Evolutionary conservation across 2,113 vertebrate species (phyloP).

Genomic region (Clarias macrocephalus): DNA sequence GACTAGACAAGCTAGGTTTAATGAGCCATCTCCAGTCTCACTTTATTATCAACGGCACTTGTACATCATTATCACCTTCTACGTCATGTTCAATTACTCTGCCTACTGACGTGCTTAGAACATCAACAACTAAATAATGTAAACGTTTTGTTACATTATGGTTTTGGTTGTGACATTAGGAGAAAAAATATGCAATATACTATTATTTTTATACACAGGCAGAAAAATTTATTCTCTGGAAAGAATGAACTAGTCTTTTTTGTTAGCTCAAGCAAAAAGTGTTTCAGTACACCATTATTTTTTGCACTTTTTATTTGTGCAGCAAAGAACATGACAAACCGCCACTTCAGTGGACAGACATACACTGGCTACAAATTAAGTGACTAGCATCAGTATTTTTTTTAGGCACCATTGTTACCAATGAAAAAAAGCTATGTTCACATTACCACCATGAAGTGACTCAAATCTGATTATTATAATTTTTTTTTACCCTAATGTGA

Average conservation of each 20-base stretch:
- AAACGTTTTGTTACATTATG: background rate
- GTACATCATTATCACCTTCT: constrained; percentile 33
- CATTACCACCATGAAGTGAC: too few species aligned
- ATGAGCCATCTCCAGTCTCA: constrained; percentile 22
- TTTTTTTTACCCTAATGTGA: too few species aligned
- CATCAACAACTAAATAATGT: background rate
- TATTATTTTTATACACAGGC: background rate
- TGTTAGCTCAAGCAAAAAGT: background rate
- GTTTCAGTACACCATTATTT: background rate
- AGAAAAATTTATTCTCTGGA: background rate
- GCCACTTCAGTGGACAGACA: background rate
- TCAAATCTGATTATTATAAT: too few species aligned
- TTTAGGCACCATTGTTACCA: background rate
- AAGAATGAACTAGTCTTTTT: background rate
- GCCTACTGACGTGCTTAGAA: constrained; percentile 12
- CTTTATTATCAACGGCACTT: constrained; percentile 17
- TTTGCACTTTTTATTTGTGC: background rate
- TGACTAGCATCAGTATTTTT: background rate
- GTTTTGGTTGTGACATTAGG: background rate
- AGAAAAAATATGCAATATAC: background rate
- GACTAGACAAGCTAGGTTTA: constrained; percentile 18
- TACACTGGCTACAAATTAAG: background rate
- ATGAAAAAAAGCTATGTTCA: background rate
- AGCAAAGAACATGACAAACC: background rate
- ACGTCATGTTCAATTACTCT: constrained; percentile 30